These are phyloP conservation scores for Tenthredo notha DNA, from an alignment of 2,888 invertebrate species.

Conservation along the genomic window DNA sequence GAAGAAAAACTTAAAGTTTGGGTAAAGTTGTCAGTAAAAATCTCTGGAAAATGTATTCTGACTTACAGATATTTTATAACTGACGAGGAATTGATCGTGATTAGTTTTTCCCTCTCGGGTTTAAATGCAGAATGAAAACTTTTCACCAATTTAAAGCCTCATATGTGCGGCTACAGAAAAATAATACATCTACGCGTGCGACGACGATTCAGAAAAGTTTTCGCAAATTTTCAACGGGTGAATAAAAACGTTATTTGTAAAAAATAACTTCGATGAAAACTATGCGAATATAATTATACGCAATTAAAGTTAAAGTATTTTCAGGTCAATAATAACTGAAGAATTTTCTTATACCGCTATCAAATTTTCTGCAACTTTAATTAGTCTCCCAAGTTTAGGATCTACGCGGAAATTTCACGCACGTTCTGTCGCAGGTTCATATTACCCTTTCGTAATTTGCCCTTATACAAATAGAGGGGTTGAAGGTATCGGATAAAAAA, in stretches of 20 bases:
- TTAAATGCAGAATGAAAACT: background rate
- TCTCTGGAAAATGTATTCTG: background rate
- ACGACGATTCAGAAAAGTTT: background rate
- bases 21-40: background rate
- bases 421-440: background rate
- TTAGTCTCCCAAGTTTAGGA: background rate
- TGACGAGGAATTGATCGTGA: background rate
- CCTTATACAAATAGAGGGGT: slow-evolving; percentile 5
- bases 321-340: background rate
- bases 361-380: slow-evolving; percentile 22
- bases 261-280: background rate
- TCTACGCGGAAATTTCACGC: slow-evolving; percentile 18
- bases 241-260: too few relatives aligned
- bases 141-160: background rate
- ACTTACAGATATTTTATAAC: background rate
- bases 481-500: slow-evolving; percentile 8
- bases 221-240: background rate
- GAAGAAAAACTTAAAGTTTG: background rate
- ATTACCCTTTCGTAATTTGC: slow-evolving; percentile 1
- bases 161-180: background rate
- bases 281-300: background rate
- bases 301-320: background rate
- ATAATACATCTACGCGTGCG: background rate
- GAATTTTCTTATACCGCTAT: slow-evolving; percentile 10
- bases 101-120: background rate